Conservation (phyloP, 2,888 invertebrate genomes). For the Frankliniella intonsa region DNA sequence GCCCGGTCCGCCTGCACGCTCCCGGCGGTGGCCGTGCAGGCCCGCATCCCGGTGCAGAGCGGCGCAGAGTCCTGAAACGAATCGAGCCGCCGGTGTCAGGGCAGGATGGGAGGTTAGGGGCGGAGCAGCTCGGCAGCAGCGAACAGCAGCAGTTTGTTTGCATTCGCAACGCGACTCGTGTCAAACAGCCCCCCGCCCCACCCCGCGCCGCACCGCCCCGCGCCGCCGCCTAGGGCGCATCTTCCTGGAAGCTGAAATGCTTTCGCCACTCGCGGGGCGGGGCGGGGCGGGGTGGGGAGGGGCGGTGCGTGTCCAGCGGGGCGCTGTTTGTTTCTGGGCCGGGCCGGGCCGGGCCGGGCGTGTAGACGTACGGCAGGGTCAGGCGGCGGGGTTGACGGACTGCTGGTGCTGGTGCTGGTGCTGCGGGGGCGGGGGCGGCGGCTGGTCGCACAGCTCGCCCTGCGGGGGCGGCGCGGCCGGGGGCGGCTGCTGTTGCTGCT, state of each 20-base stretch:
- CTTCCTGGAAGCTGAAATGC: background rate
- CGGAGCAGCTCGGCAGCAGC: background rate
- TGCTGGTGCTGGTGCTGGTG: background rate
- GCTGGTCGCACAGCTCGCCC: background rate
- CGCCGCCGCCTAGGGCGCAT: background rate
- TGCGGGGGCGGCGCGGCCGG: background rate
- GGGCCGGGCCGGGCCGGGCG: too few species aligned
- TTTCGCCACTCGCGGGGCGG: background rate
- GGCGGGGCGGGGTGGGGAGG: background rate
- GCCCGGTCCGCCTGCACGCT: too few species aligned
- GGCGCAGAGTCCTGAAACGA: background rate
- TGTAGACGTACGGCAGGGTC: background rate
- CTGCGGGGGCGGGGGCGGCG: background rate
- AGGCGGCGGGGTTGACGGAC: background rate
- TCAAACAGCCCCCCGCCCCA: background rate
- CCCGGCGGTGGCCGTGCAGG: too few species aligned
- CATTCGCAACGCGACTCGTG: slow-evolving; percentile 25
- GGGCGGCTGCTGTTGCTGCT: background rate
- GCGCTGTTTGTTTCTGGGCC: too few species aligned
- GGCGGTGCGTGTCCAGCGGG: background rate
- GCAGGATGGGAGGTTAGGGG: too few species aligned
- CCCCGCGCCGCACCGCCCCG: background rate
- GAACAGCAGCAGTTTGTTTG: background rate
- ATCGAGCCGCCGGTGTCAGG: background rate
- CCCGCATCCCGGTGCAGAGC: background rate